Evolutionary conservation across 2,113 vertebrate species (phyloP).

Genomic region (Oreocharis arfaki): DNA sequence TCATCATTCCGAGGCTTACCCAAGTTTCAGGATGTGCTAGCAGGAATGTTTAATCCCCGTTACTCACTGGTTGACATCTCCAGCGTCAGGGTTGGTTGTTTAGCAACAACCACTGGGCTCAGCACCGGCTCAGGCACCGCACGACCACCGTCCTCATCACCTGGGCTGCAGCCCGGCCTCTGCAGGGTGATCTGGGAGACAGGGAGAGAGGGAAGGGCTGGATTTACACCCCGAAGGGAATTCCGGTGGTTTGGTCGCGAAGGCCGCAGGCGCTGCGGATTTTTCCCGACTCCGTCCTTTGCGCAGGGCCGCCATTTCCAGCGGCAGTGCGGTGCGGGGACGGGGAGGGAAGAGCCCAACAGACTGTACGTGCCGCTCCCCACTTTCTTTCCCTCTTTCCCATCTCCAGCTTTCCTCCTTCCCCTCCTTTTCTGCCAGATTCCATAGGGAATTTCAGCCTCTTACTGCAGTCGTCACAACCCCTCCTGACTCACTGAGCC

Average conservation of each 20-base stretch:
- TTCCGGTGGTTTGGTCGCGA: fast-evolving
- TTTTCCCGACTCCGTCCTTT: neutral
- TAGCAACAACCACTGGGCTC: slow-evolving; percentile 50
- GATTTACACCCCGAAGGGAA: fast-evolving
- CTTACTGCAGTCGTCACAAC: slow-evolving; percentile 41
- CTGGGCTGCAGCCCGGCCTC: neutral
- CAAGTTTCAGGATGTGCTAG: slow-evolving; percentile 9
- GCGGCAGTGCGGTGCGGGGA: neutral
- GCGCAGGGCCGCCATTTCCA: slow-evolving; percentile 34
- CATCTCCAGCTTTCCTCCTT: neutral
- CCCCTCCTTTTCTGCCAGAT: neutral
- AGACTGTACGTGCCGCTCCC: slow-evolving; percentile 3
- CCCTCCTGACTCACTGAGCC: slow-evolving; percentile 54
- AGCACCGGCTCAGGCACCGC: neutral
- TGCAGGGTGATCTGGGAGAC: neutral
- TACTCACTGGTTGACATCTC: slow-evolving; percentile 16
- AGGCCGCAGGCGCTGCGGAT: slow-evolving; percentile 7
- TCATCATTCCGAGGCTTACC: neutral
- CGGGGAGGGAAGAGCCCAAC: neutral
- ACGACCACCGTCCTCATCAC: neutral
- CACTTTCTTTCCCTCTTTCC: neutral
- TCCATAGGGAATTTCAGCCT: slow-evolving; percentile 44
- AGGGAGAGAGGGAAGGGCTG: neutral
- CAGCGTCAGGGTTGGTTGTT: slow-evolving; percentile 14
- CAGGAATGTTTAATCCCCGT: slow-evolving; percentile 2